These are phyloP conservation scores for Paedocypris sp. DNA, from an alignment of 2,113 vertebrate genomes.

Conservation along the genomic window DNA sequence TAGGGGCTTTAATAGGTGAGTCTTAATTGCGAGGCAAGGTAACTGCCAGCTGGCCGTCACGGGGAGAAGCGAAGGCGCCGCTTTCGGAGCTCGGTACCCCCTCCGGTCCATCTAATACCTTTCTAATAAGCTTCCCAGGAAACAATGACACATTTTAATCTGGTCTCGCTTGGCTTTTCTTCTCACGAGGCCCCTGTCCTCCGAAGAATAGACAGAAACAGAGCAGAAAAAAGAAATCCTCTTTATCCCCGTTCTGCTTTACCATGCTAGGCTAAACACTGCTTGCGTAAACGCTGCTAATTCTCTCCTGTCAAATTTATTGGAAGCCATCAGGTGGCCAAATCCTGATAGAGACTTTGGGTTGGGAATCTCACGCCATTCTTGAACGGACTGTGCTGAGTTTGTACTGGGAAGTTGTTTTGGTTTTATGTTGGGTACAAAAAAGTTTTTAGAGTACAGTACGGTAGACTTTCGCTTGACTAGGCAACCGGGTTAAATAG, in stretches of 20 bases:
- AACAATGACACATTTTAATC: slow-evolving; percentile 32
- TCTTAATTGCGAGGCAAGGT: slow-evolving; percentile 31
- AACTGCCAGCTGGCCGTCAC: slow-evolving; percentile 30
- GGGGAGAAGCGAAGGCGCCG: slow-evolving; percentile 17
- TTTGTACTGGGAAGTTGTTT: too few relatives aligned
- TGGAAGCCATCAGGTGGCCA: neutral
- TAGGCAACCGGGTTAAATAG: too few relatives aligned
- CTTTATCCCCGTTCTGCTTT: neutral
- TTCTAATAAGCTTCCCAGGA: slow-evolving; percentile 29
- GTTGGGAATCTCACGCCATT: too few relatives aligned
- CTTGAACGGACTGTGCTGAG: too few relatives aligned
- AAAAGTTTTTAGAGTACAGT: too few relatives aligned
- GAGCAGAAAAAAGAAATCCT: neutral
- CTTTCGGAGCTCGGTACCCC: slow-evolving; percentile 22
- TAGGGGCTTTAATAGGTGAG: slow-evolving; percentile 34
- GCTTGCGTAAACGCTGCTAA: neutral
- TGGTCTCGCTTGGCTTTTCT: neutral
- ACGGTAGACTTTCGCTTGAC: too few relatives aligned
- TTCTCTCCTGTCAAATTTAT: neutral
- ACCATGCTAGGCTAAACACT: neutral
- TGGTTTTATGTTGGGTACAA: too few relatives aligned
- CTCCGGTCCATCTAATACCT: slow-evolving; percentile 27
- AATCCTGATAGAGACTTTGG: too few relatives aligned
- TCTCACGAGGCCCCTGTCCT: neutral
- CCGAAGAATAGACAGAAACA: neutral